Evolutionary conservation across 1,140 invertebrate genomes (phyloP).

Genomic region (Dufourea novaeangliae): DNA sequence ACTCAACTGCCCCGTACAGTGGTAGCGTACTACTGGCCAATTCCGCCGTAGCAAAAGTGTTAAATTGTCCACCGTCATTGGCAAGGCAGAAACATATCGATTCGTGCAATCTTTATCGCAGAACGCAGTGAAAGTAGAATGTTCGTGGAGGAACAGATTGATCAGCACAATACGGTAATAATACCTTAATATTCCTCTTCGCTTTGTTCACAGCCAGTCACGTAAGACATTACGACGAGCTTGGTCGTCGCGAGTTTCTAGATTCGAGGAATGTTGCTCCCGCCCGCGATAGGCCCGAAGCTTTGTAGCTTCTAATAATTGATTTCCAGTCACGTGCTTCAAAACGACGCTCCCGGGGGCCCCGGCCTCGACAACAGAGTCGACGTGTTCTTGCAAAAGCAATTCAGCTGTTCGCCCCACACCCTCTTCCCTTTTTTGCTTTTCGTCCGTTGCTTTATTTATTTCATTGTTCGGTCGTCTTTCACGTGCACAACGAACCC

Average conservation of each 20-base stretch:
- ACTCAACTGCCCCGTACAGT: no score
- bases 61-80: no score
- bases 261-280: background rate
- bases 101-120: no score
- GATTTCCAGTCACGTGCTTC: constrained; percentile 52
- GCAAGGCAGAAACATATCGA: no score
- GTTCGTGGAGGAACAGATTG: background rate
- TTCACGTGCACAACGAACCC: constrained; percentile 26
- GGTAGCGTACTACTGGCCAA: no score
- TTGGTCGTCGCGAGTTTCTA: background rate
- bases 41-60: no score
- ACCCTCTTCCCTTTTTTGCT: no score
- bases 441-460: constrained; percentile 21
- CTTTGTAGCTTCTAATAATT: constrained; percentile 48
- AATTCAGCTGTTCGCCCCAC: constrained; percentile 3
- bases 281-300: background rate
- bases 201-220: background rate
- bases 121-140: no score
- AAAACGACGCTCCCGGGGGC: constrained; percentile 30
- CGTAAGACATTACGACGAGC: constrained; percentile 9
- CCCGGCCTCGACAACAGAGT: background rate
- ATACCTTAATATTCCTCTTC: background rate
- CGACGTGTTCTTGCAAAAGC: constrained; percentile 44
- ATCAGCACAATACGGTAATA: background rate
- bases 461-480: constrained; percentile 34